phyloP scores from a whole-genome alignment of 2,113 vertebrate species.

The Numenius arquata region DNA sequence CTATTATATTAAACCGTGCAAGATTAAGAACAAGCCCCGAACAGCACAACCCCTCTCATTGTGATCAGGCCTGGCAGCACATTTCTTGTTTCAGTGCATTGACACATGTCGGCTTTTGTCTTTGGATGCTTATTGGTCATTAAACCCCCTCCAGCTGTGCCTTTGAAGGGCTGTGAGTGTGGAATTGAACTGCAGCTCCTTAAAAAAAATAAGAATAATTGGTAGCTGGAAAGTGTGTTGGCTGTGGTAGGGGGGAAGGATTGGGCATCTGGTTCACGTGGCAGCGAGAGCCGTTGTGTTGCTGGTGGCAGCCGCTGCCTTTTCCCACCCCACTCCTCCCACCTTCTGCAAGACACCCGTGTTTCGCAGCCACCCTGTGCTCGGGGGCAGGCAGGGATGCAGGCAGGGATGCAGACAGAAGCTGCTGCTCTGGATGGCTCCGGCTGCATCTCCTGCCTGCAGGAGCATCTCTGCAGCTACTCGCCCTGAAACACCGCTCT shows the following conservation, averaged over 20 bases:
- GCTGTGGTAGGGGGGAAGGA: accelerated
- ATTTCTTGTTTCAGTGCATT: neutral
- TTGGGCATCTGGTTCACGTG: neutral
- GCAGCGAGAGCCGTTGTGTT: neutral
- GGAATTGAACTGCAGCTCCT: neutral
- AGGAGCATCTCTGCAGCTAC: neutral
- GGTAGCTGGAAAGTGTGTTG: neutral
- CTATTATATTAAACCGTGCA: neutral
- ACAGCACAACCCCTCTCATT: neutral
- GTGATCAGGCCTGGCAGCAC: neutral
- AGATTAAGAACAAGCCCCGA: neutral
- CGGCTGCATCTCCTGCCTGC: neutral
- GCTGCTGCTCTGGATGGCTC: neutral
- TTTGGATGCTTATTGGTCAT: neutral
- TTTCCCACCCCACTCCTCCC: neutral
- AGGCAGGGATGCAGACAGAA: neutral
- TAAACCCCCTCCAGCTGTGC: neutral
- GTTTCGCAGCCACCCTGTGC: neutral
- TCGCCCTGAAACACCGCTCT: neutral
- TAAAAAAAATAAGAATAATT: neutral
- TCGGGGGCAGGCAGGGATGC: neutral
- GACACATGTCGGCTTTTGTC: neutral
- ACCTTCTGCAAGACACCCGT: accelerated
- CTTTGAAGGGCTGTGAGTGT: neutral
- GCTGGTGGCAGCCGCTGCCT: neutral